Evolutionary conservation across 2,113 vertebrate species (phyloP), one percentile per base, ranked within the genome.

Genomic region (Dromaius novaehollandiae): DNA sequence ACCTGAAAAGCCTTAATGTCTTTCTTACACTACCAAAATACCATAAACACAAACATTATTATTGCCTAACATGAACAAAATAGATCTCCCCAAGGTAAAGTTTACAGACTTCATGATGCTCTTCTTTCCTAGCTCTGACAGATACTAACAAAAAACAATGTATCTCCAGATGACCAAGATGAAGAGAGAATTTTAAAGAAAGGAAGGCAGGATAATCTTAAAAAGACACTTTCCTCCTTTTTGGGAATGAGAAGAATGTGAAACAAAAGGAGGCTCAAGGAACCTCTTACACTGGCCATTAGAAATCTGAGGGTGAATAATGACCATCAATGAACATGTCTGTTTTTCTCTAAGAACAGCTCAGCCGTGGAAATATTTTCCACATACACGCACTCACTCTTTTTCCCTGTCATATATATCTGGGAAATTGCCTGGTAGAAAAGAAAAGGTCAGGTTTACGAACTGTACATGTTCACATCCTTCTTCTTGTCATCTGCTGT

Each of bases 311-410:
- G 21, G 63, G 19, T 86, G 78, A 90, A 89, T 92, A 89, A 69
- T 18, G 19, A 13, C 79, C 26, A 48, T 63, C 90, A 96, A 91
- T 87, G 85, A 89, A 91, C 48, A 86, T 44, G 82, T 60, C 40
- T 82, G 53, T 40, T 82, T 94, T 95, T 70, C 60, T 64, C 58
- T 46, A 66, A 75, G 79, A 95, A 81, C 53, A 84, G 30, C 55
- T 93, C 82, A 75, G 75, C 51, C 85, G 64, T 81, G 60, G 94
- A 95, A 95, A 91, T 83, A 89, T 76, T 88, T 95, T 89, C 63
- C 78, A 19, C 9, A 74, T 42, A 86, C 73, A 78, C 5, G 2
- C 55, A 66, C 70, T 92, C 40, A 50, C 38, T 89, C 58, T 50
- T 51, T 53, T 66, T 82, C 66, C 34, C 55, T 80, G 68, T 83